Percentiles rank a stretch among this genome's conserved stretches.
Evolutionary conservation across 1,140 invertebrate genomes (phyloP).

Genomic region (Apis cerana): DNA sequence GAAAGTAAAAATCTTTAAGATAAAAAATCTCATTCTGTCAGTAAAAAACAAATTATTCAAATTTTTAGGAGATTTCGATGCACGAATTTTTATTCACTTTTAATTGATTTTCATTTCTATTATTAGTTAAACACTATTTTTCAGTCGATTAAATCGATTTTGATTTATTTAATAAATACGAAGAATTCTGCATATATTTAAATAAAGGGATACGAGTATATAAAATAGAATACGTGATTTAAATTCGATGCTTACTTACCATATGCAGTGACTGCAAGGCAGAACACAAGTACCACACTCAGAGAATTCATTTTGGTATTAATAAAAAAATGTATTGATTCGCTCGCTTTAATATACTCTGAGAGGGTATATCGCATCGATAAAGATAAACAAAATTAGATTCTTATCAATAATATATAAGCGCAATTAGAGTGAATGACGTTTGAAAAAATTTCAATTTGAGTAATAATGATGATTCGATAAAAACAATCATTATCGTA

Average conservation of each 20-base stretch:
- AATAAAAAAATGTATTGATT: background rate
- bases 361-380: background rate
- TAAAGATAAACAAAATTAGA: constrained; percentile 27
- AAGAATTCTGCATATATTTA: background rate
- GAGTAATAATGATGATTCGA: background rate
- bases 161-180: background rate
- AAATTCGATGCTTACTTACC: constrained; percentile 38
- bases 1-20: background rate
- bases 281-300: background rate
- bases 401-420: constrained; percentile 5
- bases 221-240: background rate
- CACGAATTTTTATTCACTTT: background rate
- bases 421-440: background rate
- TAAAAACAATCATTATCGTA: background rate
- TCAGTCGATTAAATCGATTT: background rate
- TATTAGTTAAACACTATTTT: background rate
- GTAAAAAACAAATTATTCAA: background rate
- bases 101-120: background rate
- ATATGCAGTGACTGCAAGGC: constrained; percentile 17
- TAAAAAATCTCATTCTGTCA: background rate
- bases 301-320: constrained; percentile 35
- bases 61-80: background rate
- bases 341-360: constrained; percentile 36
- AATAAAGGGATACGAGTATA: background rate
- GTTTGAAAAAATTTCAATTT: background rate